Conservation (phyloP, 64 coral and sea anemone genomes). For the Catalaphyllia jardinei region DNA sequence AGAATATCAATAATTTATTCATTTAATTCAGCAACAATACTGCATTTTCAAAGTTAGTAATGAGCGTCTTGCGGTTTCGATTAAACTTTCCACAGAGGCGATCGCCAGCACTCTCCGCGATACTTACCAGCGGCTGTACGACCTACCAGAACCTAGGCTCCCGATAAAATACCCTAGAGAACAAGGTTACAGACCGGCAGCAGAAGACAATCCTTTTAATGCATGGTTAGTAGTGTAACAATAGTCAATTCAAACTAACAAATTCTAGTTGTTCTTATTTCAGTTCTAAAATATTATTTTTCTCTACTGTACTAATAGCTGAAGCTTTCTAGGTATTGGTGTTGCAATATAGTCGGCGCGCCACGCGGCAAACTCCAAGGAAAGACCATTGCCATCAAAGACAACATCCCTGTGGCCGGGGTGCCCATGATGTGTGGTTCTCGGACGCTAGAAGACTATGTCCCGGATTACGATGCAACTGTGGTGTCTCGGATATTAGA, state of each 20-base stretch:
- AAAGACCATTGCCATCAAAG: conserved; percentile 54
- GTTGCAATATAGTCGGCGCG: conserved; percentile 38
- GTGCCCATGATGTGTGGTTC: conserved; percentile 54
- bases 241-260: no score
- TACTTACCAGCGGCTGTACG: conserved; percentile 21
- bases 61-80: no score
- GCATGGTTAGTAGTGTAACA: conserved; percentile 61
- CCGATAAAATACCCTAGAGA: conserved; percentile 59
- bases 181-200: conserved; percentile 31
- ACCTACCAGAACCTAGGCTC: conserved; percentile 32
- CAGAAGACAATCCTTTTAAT: conserved; percentile 51
- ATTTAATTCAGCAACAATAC: no score
- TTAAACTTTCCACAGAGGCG: conserved; percentile 6
- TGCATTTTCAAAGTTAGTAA: no score
- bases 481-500: conserved; percentile 50
- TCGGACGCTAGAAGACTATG: conserved; percentile 33
- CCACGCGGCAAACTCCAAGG: conserved; percentile 33
- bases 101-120: neutral
- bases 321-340: conserved; percentile 26
- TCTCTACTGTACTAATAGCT: no score
- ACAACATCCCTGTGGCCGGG: conserved; percentile 47
- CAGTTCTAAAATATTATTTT: no score
- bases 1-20: no score
- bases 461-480: conserved; percentile 57
- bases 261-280: no score